Evolutionary conservation across 2,888 invertebrate species (phyloP), one percentile per base, ranked within the genome.

Genomic region (Stramonita haemastoma): DNA sequence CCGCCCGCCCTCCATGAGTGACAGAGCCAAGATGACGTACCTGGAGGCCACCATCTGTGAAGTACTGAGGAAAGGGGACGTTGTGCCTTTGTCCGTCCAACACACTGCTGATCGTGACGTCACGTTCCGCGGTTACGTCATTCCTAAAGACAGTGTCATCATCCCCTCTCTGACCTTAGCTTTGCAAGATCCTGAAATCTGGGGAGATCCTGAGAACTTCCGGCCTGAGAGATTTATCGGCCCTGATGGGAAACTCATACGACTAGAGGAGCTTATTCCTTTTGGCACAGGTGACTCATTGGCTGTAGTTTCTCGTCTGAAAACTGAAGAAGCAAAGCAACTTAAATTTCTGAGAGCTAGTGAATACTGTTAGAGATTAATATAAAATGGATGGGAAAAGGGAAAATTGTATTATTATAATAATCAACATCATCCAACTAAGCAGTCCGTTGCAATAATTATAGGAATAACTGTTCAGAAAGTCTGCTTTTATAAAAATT

Each of bases 41-140:
- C 90, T 93, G 60, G 93, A 95, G 83, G 95, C 95, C 17, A 92
- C 92, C 26, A 91, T 95, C 57, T 89, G 93, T 81, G 95, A 95
- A 90, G 91, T 92, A 0, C 91, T 93, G 77, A 89, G 95, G 56
- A 87, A 92, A 17, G 93, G 93, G 11, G 91, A 91, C 73, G 92
- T 94, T 70, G 92, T 93, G 26, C 94, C 93, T 2, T 73, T 93
- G 90, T 36, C 90, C 89, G 36, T 92, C 57, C 89, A 92, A 90
- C 91, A 95, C 57, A 15, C 70, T 2, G 32, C 32, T 19, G 56
- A 90, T 8, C 36, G 91, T 29, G 95, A 95, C 70, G 91, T 94
- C 19, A 89, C 83, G 4, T 91, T 95, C 56, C 88, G 92, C 11
- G 95, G 94, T 13, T 95, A 93, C 86, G 91, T 90, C 6, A 94